Percentiles rank a stretch among this genome's conserved stretches.
These are phyloP conservation scores for Ophioninae sp. DNA, from an alignment of 2,888 invertebrate species.

Conservation along the genomic window DNA sequence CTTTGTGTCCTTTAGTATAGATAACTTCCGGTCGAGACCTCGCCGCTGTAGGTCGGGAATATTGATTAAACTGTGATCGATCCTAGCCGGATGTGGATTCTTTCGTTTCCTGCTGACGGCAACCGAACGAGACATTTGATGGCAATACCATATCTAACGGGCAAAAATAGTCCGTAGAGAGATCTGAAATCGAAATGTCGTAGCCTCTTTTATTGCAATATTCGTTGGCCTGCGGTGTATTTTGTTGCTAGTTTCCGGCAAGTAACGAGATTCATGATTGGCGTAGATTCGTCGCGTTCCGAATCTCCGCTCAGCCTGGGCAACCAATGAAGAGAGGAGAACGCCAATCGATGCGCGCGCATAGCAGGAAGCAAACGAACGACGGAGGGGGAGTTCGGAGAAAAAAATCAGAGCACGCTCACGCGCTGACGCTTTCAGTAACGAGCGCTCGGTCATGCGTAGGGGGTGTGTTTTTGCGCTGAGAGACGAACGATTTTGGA, in stretches of 20 bases:
- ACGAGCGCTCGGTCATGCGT: slow-evolving; percentile 52
- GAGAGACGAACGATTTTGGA: slow-evolving; percentile 33
- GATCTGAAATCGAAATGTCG: background rate
- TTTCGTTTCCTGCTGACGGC: background rate
- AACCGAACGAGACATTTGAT: background rate
- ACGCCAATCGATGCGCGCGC: slow-evolving; percentile 24
- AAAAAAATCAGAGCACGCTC: slow-evolving; percentile 15
- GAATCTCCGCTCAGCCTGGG: slow-evolving; percentile 4
- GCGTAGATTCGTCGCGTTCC: slow-evolving; percentile 24
- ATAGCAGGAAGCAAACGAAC: slow-evolving; percentile 10
- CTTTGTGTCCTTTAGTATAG: background rate
- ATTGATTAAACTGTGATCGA: background rate
- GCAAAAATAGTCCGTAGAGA: background rate
- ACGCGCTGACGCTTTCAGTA: slow-evolving; percentile 9
- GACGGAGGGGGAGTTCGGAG: background rate
- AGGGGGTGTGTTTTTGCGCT: slow-evolving; percentile 24
- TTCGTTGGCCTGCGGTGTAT: background rate
- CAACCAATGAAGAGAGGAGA: slow-evolving; percentile 25
- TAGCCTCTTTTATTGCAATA: background rate
- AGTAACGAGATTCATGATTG: slow-evolving; percentile 36
- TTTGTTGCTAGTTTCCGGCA: slow-evolving; percentile 11
- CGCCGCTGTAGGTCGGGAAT: background rate
- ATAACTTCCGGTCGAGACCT: background rate
- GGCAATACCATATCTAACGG: background rate
- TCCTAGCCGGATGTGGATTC: background rate